Conservation (phyloP, 2,797 vertebrate genomes). For the Margarornis squamiger region DNA sequence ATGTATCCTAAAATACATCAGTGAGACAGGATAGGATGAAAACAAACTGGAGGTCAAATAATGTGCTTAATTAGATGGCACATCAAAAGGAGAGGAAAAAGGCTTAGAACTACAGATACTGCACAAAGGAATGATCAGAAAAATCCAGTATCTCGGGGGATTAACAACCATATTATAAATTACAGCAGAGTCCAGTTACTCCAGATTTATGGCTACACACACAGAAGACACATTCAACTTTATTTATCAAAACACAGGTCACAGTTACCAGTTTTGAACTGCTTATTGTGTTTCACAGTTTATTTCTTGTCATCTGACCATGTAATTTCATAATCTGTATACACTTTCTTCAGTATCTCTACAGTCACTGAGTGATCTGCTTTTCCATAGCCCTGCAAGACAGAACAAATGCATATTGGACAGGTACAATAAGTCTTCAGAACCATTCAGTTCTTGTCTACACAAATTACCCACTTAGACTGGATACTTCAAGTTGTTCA, state of each 20-base stretch:
- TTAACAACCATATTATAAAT: not conserved
- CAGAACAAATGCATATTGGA: not conserved
- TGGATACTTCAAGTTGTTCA: not conserved
- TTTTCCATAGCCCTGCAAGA: conserved; percentile 87
- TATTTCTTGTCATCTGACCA: conserved; percentile 88
- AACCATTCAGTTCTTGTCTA: not conserved
- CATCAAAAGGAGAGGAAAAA: not conserved
- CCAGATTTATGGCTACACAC: not conserved
- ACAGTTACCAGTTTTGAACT: not conserved
- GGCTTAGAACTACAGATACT: not conserved
- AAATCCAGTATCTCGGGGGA: not conserved
- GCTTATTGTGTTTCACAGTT: not conserved
- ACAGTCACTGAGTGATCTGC: conserved; percentile 86
- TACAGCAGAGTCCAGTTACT: not conserved
- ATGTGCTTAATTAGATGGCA: not conserved
- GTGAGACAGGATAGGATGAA: not conserved
- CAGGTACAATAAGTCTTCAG: not conserved
- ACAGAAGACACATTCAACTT: not conserved
- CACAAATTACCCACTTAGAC: not conserved
- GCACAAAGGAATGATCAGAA: not conserved
- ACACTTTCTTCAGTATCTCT: conserved; percentile 83
- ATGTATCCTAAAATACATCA: not conserved
- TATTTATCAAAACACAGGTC: conserved; percentile 14
- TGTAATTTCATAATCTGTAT: conserved; percentile 83
- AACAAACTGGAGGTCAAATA: not conserved